Evolutionary conservation across 2,113 vertebrate species (phyloP).

Genomic region (Rhinolophus ferrumequinum): DNA sequence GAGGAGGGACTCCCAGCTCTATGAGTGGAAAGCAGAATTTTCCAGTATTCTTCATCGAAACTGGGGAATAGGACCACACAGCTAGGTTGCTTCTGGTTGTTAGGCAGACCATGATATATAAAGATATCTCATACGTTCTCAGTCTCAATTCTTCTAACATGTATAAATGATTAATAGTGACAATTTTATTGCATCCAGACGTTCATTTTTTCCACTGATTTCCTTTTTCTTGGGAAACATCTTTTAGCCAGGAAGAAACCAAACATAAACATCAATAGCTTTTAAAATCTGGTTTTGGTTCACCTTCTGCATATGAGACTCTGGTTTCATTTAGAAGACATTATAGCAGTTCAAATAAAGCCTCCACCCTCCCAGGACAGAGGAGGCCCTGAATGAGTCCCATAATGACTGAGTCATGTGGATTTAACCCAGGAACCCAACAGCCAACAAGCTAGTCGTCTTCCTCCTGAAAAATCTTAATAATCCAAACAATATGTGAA

Average conservation of each 20-base stretch:
- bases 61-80: constrained; percentile 22
- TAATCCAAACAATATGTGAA: constrained; percentile 55
- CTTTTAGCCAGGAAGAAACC: not conserved
- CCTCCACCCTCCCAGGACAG: not conserved
- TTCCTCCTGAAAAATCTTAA: constrained; percentile 41
- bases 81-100: not conserved
- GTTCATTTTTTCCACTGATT: not conserved
- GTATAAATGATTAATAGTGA: constrained; percentile 23
- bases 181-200: constrained; percentile 3
- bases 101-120: not conserved
- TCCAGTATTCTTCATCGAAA: not conserved
- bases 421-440: not conserved
- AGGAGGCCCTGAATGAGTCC: not conserved
- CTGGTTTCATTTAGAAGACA: constrained; percentile 17
- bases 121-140: not conserved
- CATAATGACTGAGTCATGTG: not conserved
- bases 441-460: not conserved
- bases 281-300: constrained; percentile 40
- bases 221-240: not conserved
- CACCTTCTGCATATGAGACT: not conserved
- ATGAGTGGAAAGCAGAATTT: not conserved
- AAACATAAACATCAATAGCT: not conserved
- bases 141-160: not conserved
- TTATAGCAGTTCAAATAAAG: constrained; percentile 6
- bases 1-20: not conserved